Base-by-base conservation (phyloP, 1,140 invertebrate species). In the Teleopsis dalmanni region DNA sequence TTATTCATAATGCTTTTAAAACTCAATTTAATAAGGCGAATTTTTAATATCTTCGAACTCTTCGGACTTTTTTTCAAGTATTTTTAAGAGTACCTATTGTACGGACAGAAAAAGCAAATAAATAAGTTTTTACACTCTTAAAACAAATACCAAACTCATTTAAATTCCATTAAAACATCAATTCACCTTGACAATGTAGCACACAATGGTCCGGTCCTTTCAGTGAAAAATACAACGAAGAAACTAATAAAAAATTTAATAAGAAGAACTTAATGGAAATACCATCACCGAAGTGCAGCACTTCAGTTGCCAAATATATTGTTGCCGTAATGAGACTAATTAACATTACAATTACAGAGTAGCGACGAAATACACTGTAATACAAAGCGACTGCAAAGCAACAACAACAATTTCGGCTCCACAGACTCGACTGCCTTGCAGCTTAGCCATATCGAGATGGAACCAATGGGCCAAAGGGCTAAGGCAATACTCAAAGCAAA, bases 331-430 rank as follows among this genome's bases (percentile, higher is more conserved):
- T 49, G 38, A 33, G 38, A 22, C 47, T 49, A 49, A 49, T 49
- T 49, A 49, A 49, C 47, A 49, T 36, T 40, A 42, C 47, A 49
- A 49, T 35, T n/a, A n/a, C n/a, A n/a, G n/a, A n/a, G n/a, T n/a
- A n/a, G n/a, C n/a, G n/a, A 27, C 13, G 47, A 38, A 18, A 16
- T 16, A 42, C 4, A 27, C 18, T 6, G 13, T 5, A 37, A 37
- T n/a, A 37, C 14, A 14, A 37, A 37, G 10, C 35, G 14, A n/a
- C n/a, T n/a, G n/a, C n/a, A 40, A 21, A 40, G 16, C 16, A 43
- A 31, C 23, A 43, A 43, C 11, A 19, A 31, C 26, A 27, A 43
- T 7, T 29, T 29, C 26, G 31, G 41, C 40, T 14, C 8, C 8
- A 19, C 36, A 16, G 0, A 19, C 22, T 16, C 11, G 41, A 10